Conservation (phyloP, 2,113 vertebrate genomes). For the Carollia perspicillata region DNA sequence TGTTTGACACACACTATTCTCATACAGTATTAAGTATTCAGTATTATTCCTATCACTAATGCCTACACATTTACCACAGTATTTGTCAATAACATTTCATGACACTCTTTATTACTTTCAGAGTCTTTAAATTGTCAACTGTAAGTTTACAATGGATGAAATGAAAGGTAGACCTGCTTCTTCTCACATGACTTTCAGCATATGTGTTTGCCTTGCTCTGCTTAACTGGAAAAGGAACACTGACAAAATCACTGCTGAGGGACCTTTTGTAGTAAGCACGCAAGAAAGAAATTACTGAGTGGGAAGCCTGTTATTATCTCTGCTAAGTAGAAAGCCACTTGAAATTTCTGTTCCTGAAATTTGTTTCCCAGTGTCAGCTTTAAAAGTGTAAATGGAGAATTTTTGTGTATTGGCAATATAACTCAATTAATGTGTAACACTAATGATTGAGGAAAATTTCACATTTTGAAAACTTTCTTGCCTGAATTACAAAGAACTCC, state of each 20-base stretch:
- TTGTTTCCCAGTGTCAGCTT: conserved; percentile 53
- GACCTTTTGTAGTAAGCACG: conserved; percentile 59
- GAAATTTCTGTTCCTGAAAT: conserved; percentile 56
- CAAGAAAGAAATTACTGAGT: conserved; percentile 66
- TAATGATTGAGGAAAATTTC: conserved; percentile 53
- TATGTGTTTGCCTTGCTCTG: not conserved
- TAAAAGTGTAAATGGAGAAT: conserved; percentile 44
- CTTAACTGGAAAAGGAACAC: conserved; percentile 31
- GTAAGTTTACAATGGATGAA: not conserved
- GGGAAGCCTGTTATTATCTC: conserved; percentile 69
- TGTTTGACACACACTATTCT: not conserved
- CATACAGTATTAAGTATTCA: not conserved
- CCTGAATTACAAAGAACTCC: conserved; percentile 32
- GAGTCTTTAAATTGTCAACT: conserved; percentile 10
- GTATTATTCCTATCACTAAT: not conserved
- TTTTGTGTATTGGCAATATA: conserved; percentile 51
- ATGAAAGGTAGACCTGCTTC: not conserved
- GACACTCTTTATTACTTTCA: not conserved
- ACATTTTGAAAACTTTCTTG: conserved; percentile 45
- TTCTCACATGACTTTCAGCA: not conserved
- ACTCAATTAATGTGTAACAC: conserved; percentile 53
- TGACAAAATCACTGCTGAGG: conserved; percentile 51
- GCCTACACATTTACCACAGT: not conserved
- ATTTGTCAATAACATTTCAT: conserved; percentile 1
- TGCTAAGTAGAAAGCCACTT: conserved; percentile 58